Evolutionary conservation across 2,888 invertebrate species (phyloP), one percentile per base, ranked within the genome.

Genomic region (Amiota mariae): DNA sequence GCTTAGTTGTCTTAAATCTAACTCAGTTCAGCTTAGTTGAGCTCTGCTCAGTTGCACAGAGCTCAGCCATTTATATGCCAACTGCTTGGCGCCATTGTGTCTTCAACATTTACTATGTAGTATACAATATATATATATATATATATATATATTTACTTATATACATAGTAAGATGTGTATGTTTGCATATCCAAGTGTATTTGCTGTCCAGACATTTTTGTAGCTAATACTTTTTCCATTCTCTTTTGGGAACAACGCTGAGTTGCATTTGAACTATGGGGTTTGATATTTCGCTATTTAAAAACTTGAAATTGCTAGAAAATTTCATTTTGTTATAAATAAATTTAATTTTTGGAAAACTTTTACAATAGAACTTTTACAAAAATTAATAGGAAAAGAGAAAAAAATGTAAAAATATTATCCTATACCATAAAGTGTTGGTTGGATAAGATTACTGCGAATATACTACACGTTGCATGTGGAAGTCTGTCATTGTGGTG

Each of bases 21-120:
- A 66, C 48, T 46, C 66, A 64, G 15, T 18, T 10, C 57, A 57
- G 57, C 18, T 15, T 12, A 57, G 18, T 20, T 57, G 15, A 36
- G 36, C 36, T 36, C 36, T 36, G 36, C 6, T 36, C 36, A 36
- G 36, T 36, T 36, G 36, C 36, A 36, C 36, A 36, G 36, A 59
- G 18, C 59, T 48, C 48, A 18, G 48, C 66, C 48, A 49, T 66
- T 66, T 66, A 48, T 66, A 66, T 49, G 66, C 48, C 66, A 66
- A 48, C 15, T 66, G 48, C 18, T 48, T 20, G 8, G 64, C 18
- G 20, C 59, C 66, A 66, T 66, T 66, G 66, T 66, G 48, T 66
- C 24, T 59, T 59, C 18, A 20, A 54, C 13, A n/a, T 54, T n/a
- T 54, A n/a, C n/a, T n/a, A 54, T n/a, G 15, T 13, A n/a, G 15